These are phyloP conservation scores for Pseudococcus longispinus DNA, from an alignment of 2,888 invertebrate species.

Conservation along the genomic window DNA sequence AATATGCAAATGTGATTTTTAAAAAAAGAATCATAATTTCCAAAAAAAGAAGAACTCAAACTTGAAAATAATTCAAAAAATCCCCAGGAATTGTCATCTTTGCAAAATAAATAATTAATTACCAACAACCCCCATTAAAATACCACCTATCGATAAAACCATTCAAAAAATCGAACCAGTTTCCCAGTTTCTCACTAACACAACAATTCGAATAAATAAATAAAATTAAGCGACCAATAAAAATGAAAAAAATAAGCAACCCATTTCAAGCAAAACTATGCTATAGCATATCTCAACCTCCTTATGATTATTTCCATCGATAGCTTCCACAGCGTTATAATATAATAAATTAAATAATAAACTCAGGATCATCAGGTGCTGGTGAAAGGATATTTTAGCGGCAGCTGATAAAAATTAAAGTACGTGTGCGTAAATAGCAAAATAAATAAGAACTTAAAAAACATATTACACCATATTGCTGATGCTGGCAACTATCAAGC, in stretches of 20 bases:
- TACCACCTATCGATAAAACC: neutral
- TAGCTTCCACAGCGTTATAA: neutral
- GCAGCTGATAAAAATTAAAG: constrained; percentile 52
- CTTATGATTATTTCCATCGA: neutral
- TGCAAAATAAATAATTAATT: too few species aligned
- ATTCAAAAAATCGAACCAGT: neutral
- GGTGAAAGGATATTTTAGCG: constrained; percentile 55
- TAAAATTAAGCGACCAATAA: neutral
- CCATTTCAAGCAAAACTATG: constrained; percentile 18
- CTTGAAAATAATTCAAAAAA: too few species aligned
- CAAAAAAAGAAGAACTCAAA: too few species aligned
- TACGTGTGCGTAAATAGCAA: constrained; percentile 56
- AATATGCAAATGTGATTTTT: too few species aligned
- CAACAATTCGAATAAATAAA: constrained; percentile 1
- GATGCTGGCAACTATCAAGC: constrained; percentile 36
- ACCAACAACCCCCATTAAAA: too few species aligned
- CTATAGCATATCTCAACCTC: neutral
- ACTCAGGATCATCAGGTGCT: constrained; percentile 40
- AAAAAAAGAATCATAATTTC: too few species aligned
- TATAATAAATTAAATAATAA: constrained; percentile 22
- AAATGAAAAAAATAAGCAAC: neutral
- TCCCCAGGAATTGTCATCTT: too few species aligned
- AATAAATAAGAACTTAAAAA: constrained; percentile 47
- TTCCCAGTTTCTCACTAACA: neutral
- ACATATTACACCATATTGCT: constrained; percentile 31